A percentile compares a stretch with the other conserved stretches of the same genome.
phyloP scores from a whole-genome alignment of 2,113 vertebrate species.

The Peucedramus taeniatus region DNA sequence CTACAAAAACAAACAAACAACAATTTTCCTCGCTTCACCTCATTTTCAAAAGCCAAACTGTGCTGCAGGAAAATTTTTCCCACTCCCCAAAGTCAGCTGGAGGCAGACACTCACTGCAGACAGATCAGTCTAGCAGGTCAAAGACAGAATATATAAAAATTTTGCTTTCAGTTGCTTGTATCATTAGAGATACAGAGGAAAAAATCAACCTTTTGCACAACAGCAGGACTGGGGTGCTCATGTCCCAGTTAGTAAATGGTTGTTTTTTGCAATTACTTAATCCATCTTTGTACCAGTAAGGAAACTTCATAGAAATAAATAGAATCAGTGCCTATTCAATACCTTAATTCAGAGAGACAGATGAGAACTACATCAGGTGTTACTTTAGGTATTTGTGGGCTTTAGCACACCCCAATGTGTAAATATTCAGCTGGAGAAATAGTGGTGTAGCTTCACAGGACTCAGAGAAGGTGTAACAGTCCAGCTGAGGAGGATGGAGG shows the following conservation, averaged over 20 bases:
- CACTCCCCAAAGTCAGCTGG: background rate
- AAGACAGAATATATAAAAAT: background rate
- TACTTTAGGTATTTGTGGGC: background rate
- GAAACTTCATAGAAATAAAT: background rate
- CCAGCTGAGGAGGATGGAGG: background rate
- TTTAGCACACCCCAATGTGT: background rate
- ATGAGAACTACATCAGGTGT: background rate
- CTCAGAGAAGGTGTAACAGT: background rate
- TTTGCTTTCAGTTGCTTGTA: background rate
- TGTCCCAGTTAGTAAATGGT: background rate
- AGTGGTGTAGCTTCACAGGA: background rate
- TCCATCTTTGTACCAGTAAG: background rate
- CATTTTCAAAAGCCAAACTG: background rate
- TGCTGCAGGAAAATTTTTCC: background rate
- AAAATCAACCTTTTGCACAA: background rate
- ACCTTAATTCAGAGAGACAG: background rate
- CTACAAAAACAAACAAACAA: background rate
- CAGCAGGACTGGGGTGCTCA: fast-evolving
- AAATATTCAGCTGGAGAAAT: background rate
- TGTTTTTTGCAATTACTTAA: background rate
- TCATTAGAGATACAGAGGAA: background rate
- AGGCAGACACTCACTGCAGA: background rate
- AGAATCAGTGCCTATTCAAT: background rate
- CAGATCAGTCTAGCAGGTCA: background rate
- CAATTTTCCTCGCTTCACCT: background rate